phyloP scores from a whole-genome alignment of 2,888 invertebrate genomes.

The Zaprionus lineosus region DNA sequence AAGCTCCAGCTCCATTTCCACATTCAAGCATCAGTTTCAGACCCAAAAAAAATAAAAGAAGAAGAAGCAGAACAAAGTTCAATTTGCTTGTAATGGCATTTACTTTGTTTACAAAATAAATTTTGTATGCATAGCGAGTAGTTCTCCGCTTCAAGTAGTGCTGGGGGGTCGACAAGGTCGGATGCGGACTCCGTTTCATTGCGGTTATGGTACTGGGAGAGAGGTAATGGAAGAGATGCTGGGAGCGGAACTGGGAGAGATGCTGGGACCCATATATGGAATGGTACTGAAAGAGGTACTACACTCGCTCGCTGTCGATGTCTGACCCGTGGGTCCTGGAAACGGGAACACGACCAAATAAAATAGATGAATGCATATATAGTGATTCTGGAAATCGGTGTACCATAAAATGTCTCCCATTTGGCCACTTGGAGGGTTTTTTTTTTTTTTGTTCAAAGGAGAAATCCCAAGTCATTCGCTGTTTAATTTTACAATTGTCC shows the following conservation, averaged over 20 bases:
- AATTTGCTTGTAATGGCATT: slow-evolving; percentile 78
- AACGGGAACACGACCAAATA: background rate
- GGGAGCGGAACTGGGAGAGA: background rate
- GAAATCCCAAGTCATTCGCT: slow-evolving; percentile 62
- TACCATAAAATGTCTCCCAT: slow-evolving; percentile 80
- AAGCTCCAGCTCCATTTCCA: background rate
- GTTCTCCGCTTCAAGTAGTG: too few species aligned
- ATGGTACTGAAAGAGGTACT: background rate
- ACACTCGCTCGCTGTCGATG: too few species aligned
- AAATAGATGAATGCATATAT: slow-evolving; percentile 47
- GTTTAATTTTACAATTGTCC: slow-evolving; percentile 77
- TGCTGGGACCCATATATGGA: too few species aligned
- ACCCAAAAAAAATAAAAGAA: slow-evolving; percentile 47
- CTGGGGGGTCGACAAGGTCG: too few species aligned
- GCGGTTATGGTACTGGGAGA: too few species aligned
- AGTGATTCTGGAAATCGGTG: slow-evolving; percentile 74
- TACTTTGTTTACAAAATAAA: slow-evolving; percentile 78
- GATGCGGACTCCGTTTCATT: too few species aligned
- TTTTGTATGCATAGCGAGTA: slow-evolving; percentile 78
- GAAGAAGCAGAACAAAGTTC: slow-evolving; percentile 72
- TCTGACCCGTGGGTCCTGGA: too few species aligned
- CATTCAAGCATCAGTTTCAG: background rate
- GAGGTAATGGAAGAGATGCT: too few species aligned
- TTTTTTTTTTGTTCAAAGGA: slow-evolving; percentile 53
- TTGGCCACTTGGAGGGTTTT: slow-evolving; percentile 61